These are phyloP conservation scores for Oxyura jamaicensis DNA, from an alignment of 2,113 vertebrate genomes.

Conservation along the genomic window DNA sequence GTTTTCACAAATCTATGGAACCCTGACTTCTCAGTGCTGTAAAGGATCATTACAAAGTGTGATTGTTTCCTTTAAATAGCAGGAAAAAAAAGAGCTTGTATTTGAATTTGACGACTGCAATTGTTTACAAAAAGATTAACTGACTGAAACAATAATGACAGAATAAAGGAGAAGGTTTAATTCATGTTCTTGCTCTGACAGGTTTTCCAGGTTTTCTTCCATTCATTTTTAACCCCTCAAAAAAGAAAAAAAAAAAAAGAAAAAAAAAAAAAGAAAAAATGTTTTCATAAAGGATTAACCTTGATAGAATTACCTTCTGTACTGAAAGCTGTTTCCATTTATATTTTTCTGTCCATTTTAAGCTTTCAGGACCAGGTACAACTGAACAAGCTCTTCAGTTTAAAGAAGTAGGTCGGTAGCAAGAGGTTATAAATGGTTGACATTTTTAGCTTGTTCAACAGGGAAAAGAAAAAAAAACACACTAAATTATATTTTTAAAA, in stretches of 20 bases:
- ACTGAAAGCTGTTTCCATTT: not conserved
- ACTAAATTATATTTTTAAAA: not conserved
- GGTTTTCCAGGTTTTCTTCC: not conserved
- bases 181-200: not conserved
- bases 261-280: not conserved
- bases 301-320: not conserved
- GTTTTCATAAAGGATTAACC: not conserved
- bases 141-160: not conserved
- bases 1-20: not conserved
- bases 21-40: not conserved
- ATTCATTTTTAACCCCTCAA: not conserved
- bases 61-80: not conserved
- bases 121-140: not conserved
- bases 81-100: not conserved
- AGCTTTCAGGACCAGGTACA: not conserved
- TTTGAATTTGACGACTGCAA: not conserved
- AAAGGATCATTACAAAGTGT: not conserved
- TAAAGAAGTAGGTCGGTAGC: not conserved
- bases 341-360: not conserved
- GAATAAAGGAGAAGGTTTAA: not conserved
- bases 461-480: not conserved
- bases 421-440: not conserved
- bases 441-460: not conserved
- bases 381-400: not conserved
- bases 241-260: not conserved